Base-by-base conservation (phyloP, 2,797 vertebrate species). In the Borostomias antarcticus region DNA sequence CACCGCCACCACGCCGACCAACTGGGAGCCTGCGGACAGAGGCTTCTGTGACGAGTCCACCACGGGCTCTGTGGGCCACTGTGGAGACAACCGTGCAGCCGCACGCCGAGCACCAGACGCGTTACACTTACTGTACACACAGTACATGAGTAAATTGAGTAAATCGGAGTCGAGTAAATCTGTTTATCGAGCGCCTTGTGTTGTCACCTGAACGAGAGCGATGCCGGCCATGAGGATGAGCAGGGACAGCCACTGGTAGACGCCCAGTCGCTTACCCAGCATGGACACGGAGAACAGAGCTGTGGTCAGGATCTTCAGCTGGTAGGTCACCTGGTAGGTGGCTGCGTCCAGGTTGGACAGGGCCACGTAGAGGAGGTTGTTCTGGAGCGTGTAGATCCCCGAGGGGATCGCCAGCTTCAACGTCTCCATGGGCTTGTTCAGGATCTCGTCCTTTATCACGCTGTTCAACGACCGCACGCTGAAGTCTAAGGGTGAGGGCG, bases 261-360 rank as follows among this genome's bases (percentile, higher is more conserved):
- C 71, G 4, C 95, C 93, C 72, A 99, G 88, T 66, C 92, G 94
- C 79, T 93, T 96, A 74, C 95, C 93, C 86, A 99, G 92, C 98
- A 99, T 98, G 40, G 94, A 96, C 71, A 99, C 97, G 0, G 98
- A 98, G 90, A 99, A 99, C 66, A 99, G 88, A 1, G 97, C 98
- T 0, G 98, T 98, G 69, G 98, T 99, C 74, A 99, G 92, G 85
- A 99, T 99, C 92, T 98, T 99, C 89, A 99, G 87, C 82, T 99
- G 98, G 82, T 99, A 99, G 0, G 97, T 99, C 80, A 99, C 94
- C 94, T 95, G 94, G 67, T 95, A 95, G 0, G 93, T 95, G 30
- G 93, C 93, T 73, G 94, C 94, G 66, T 95, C 94, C 64, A 95
- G 90, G 81, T 95, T 94, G 72, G 94, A 94, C 69, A 95, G 76